A percentile compares a stretch with the other conserved stretches of the same genome.
Conservation (phyloP, 2,888 invertebrate species). For the Anthrax anthrax region DNA sequence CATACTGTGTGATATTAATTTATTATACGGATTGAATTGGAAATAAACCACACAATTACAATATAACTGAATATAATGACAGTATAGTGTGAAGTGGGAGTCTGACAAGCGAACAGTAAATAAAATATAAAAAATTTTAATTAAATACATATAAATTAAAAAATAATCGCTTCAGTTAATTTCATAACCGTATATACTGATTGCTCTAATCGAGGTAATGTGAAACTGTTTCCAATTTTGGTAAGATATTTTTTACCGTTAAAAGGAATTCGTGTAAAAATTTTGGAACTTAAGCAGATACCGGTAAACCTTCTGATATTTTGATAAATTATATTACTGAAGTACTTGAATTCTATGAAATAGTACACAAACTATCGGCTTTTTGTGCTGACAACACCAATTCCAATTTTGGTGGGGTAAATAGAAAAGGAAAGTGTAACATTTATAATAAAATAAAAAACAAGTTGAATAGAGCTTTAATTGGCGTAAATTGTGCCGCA, state of each 20-base stretch:
- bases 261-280: conserved; percentile 9
- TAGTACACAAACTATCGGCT: neutral
- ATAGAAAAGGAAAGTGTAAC: neutral
- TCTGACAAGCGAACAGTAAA: too few relatives aligned
- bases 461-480: neutral
- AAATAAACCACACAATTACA: too few relatives aligned
- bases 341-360: neutral
- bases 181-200: conserved; percentile 7
- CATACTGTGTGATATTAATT: too few relatives aligned
- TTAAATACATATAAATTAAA: too few relatives aligned
- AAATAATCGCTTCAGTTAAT: neutral
- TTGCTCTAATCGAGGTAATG: conserved; percentile 9
- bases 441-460: too few relatives aligned
- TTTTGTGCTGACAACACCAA: neutral
- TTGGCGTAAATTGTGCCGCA: conserved; percentile 6
- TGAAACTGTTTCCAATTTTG: conserved; percentile 11
- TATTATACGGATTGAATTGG: too few relatives aligned
- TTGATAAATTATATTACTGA: conserved; percentile 4
- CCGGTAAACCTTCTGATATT: conserved; percentile 12
- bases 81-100: too few relatives aligned
- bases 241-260: conserved; percentile 9
- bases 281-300: conserved; percentile 8
- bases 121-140: too few relatives aligned
- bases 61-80: too few relatives aligned
- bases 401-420: neutral